Percentiles rank a stretch among this genome's conserved stretches.
phyloP scores from a whole-genome alignment of 2,113 vertebrate species.

The Cephalopterus ornatus region DNA sequence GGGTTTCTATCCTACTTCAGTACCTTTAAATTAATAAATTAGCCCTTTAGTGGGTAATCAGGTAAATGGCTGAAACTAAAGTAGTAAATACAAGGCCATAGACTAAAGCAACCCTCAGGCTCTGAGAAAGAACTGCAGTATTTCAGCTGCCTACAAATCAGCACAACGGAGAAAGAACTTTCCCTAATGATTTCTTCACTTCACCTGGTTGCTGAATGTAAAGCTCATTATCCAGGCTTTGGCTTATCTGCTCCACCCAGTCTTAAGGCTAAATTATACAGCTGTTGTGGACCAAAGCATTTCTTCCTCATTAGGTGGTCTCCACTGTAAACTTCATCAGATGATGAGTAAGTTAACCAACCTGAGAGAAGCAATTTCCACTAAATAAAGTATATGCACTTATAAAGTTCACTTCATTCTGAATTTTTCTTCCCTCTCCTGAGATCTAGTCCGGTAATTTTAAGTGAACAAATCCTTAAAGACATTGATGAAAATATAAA shows the following conservation, averaged over 20 bases:
- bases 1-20: not conserved
- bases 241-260: not conserved
- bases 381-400: not conserved
- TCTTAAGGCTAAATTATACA: not conserved
- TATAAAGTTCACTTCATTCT: not conserved
- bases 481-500: not conserved
- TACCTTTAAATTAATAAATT: not conserved
- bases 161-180: not conserved
- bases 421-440: not conserved
- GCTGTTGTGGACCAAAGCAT: not conserved
- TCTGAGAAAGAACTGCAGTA: not conserved
- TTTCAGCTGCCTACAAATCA: not conserved
- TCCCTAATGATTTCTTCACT: not conserved
- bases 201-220: not conserved
- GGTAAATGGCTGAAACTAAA: not conserved
- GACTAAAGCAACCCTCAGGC: not conserved
- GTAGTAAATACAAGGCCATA: not conserved
- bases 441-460: not conserved
- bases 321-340: not conserved
- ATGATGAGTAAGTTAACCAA: not conserved
- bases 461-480: not conserved
- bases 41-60: conserved; percentile 9
- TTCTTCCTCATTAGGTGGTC: not conserved
- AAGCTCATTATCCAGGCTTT: not conserved
- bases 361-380: not conserved